These are phyloP conservation scores for Hycleus cichorii DNA, from an alignment of 1,140 invertebrate species.

Conservation along the genomic window DNA sequence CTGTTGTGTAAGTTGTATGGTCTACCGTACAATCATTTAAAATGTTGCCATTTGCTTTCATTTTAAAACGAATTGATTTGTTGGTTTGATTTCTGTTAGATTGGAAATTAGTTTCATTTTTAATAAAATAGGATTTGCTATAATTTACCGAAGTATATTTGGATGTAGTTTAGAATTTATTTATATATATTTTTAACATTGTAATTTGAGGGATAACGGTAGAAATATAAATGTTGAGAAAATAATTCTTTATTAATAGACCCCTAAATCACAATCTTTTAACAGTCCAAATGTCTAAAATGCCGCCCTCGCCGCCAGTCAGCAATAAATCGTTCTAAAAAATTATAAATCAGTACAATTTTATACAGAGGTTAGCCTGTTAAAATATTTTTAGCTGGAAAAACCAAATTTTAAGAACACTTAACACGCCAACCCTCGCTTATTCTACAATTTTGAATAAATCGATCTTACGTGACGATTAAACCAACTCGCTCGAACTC, in stretches of 20 bases:
- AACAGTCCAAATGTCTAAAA: conserved; percentile 54
- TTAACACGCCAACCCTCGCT: too few species aligned
- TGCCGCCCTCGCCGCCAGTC: conserved; percentile 59
- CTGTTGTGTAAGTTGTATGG: conserved; percentile 21
- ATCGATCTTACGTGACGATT: conserved; percentile 48
- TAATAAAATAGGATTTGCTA: too few species aligned
- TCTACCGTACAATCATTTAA: conserved; percentile 28
- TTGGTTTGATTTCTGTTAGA: background rate
- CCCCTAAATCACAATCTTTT: background rate
- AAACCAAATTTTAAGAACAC: too few species aligned
- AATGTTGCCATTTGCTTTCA: conserved; percentile 4
- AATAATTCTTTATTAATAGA: background rate
- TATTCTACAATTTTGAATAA: conserved; percentile 12
- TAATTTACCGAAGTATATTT: too few species aligned
- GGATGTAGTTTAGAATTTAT: conserved; percentile 4
- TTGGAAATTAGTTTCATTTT: too few species aligned
- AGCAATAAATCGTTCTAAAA: conserved; percentile 50
- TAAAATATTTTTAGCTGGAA: too few species aligned
- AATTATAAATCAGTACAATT: conserved; percentile 18
- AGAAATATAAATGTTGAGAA: conserved; percentile 14
- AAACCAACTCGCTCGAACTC: conserved; percentile 56
- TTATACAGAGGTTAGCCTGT: conserved; percentile 3
- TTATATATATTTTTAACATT: conserved; percentile 10
- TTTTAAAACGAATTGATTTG: background rate
- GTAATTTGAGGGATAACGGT: conserved; percentile 6